Base-by-base conservation (phyloP, 2,797 vertebrate genomes). In the Triplophysa yarkandensis region DNA sequence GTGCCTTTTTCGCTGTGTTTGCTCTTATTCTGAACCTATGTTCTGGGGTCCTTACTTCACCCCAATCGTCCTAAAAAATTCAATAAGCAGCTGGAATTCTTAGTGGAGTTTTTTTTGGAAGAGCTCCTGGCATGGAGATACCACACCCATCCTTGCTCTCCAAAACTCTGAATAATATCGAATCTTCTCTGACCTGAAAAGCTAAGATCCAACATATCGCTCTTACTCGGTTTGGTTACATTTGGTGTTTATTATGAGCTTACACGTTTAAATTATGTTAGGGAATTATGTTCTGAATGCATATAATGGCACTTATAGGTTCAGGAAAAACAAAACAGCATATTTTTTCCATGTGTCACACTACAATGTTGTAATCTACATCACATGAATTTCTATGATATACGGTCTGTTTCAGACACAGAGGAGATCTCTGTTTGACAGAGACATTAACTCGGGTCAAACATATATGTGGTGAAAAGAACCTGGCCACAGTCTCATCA, bases 101-200 rank as follows among this genome's bases (percentile, higher is more conserved):
- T 74, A 77, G 76, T 81, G 73, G 67, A 71, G 70, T 41, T 28
- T 27, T 7, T 77, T 72, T 79, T 74, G 76, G 62, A 73, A 61
- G 30, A 39, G 48, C 41, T 68, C 55, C 70, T 30, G 43, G 65
- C 34, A 25, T 65, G 36, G n/a, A 57, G 58, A 21, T 54, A 63
- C 68, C 64, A 48, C 43, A 48, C 71, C 66, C 32, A 4, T 79
- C 30, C 58, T 27, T 54, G n/a, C 30, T 62, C 41, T 14, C 25
- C 36, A 21, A 23, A 39, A 39, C 36, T 39, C 36, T 39, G 11
- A 39, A 39, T 11, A 39, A 39, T 39, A 13, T 39, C 36, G 13
- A 39, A 39, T 2, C 36, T 13, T 39, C 36, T 39, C 36, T 39
- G 3, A 39, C 36, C 13, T 39, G 2, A 39, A 39, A 39, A 39